These are phyloP conservation scores for Aurelia aurita DNA, from an alignment of 30 jellyfish, hydroid and myxozoan genomes.

Conservation along the genomic window DNA sequence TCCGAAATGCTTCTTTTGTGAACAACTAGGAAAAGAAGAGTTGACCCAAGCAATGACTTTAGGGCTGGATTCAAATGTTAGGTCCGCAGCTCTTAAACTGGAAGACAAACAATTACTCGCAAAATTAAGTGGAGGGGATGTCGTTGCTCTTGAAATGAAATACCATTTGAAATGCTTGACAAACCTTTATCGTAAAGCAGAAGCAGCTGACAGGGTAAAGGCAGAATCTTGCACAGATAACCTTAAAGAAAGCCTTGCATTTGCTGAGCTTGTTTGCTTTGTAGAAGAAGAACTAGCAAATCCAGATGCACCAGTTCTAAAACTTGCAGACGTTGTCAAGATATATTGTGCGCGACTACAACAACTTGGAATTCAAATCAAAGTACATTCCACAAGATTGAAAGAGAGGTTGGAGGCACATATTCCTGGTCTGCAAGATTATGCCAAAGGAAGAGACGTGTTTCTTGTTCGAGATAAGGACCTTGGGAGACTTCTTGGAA, in stretches of 20 bases:
- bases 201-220: neutral
- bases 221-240: neutral
- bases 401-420: slow-evolving; percentile 10
- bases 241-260: slow-evolving; percentile 20
- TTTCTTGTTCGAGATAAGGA: slow-evolving; percentile 43
- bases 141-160: slow-evolving; percentile 26
- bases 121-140: slow-evolving; percentile 15
- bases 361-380: neutral
- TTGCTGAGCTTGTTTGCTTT: slow-evolving; percentile 40
- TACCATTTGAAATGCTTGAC: slow-evolving; percentile 19
- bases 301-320: slow-evolving; percentile 37
- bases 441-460: slow-evolving; percentile 34
- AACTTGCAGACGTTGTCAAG: slow-evolving; percentile 14
- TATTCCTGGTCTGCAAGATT: slow-evolving; percentile 32
- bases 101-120: too few relatives aligned
- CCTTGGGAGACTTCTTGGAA: slow-evolving; percentile 27
- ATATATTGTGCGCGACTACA: too few relatives aligned
- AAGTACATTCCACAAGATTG: slow-evolving; percentile 35
- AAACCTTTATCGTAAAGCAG: slow-evolving; percentile 25
- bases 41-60: too few relatives aligned
- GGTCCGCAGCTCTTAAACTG: too few relatives aligned
- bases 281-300: slow-evolving; percentile 19
- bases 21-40: too few relatives aligned
- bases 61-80: too few relatives aligned
- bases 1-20: too few relatives aligned